Conservation (phyloP, 2,113 vertebrate genomes). For the Girardinichthys multiradiatus region DNA sequence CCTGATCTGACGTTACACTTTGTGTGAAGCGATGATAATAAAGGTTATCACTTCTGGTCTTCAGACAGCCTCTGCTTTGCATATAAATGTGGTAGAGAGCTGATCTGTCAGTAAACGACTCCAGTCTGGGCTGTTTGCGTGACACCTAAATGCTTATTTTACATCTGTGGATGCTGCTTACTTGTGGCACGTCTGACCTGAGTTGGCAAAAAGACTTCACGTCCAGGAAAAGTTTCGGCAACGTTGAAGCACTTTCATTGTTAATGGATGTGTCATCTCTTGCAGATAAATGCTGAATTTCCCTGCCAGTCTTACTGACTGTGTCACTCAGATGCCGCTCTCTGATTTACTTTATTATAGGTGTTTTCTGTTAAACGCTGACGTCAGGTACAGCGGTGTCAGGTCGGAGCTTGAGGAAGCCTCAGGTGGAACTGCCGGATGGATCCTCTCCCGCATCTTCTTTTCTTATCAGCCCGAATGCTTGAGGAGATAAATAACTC, state of each 20-base stretch:
- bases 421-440: conserved; percentile 43
- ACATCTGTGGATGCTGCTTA: conserved; percentile 3
- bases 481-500: conserved; percentile 51
- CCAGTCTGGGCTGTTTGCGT: background rate
- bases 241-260: conserved; percentile 28
- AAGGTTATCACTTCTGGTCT: conserved; percentile 10
- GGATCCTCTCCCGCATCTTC: conserved; percentile 9
- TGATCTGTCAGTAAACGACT: conserved; percentile 32
- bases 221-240: conserved; percentile 16
- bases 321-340: conserved; percentile 4
- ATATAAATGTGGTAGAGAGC: conserved; percentile 53
- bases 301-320: conserved; percentile 4
- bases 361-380: conserved; percentile 4
- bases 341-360: background rate
- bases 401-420: conserved; percentile 14
- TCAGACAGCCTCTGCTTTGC: conserved; percentile 33
- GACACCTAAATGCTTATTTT: conserved; percentile 11
- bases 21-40: conserved; percentile 27
- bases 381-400: conserved; percentile 14
- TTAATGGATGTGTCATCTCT: background rate
- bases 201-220: conserved; percentile 21
- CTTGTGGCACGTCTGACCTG: background rate
- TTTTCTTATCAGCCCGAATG: conserved; percentile 43
- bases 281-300: conserved; percentile 25
- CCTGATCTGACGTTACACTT: background rate